These are phyloP conservation scores for Noctua fimbriata DNA, from an alignment of 2,888 invertebrate species.

Conservation along the genomic window DNA sequence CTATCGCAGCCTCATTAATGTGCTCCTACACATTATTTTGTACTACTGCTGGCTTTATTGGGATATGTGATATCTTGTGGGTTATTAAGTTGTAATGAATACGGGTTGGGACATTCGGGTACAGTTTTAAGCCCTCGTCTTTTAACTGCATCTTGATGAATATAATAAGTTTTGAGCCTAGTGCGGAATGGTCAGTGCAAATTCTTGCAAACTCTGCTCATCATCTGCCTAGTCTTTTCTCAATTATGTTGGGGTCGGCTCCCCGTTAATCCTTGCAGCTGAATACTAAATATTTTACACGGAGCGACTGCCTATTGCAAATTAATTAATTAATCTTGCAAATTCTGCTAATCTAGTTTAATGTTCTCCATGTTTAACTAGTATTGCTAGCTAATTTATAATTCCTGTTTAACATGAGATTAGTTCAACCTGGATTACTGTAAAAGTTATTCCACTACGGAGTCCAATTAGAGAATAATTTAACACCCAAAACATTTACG, in stretches of 20 bases:
- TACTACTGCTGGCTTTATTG: conserved; percentile 50
- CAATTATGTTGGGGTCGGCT: neutral
- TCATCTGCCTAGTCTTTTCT: neutral
- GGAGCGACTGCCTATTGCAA: neutral
- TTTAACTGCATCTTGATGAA: neutral
- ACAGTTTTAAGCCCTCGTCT: conserved; percentile 1
- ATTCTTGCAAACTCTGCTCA: neutral
- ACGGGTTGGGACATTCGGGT: conserved; percentile 7
- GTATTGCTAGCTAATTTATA: neutral
- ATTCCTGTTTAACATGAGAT: neutral
- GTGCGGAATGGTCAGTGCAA: neutral
- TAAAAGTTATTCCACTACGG: neutral
- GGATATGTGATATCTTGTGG: conserved; percentile 49
- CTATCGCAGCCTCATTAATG: conserved; percentile 58
- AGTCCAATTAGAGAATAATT: conserved; percentile 28
- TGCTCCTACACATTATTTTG: conserved; percentile 63
- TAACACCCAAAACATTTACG: conserved; percentile 6
- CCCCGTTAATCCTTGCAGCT: neutral
- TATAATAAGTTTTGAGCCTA: neutral
- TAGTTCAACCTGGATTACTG: no score
- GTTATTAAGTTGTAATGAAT: conserved; percentile 55
- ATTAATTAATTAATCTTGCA: neutral
- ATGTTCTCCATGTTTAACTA: neutral
- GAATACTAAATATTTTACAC: neutral
- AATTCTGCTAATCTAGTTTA: neutral